Conservation (phyloP, 2,888 invertebrate species). For the Thysanoteuthis rhombus region DNA sequence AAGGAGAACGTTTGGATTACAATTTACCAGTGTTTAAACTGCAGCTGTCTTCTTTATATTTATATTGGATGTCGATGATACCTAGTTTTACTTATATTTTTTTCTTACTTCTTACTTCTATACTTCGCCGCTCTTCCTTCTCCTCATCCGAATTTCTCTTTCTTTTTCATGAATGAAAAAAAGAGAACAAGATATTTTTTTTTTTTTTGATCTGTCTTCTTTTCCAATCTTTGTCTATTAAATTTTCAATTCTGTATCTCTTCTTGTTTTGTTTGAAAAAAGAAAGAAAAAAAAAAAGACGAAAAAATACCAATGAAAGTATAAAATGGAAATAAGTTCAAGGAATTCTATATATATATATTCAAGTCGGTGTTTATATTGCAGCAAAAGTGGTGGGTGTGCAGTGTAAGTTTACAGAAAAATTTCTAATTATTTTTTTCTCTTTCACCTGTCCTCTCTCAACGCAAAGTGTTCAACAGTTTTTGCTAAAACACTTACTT, state of each 20-base stretch:
- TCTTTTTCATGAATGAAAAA: background rate
- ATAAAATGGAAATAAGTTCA: background rate
- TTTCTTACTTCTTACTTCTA: background rate
- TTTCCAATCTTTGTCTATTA: background rate
- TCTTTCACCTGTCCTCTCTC: background rate
- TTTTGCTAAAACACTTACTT: too few species aligned
- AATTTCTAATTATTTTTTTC: background rate
- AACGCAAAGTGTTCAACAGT: too few species aligned
- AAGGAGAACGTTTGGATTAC: background rate
- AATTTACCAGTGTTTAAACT: background rate
- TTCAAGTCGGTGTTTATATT: background rate
- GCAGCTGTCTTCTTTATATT: slow-evolving; percentile 1
- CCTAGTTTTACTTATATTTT: background rate
- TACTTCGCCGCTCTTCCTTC: background rate
- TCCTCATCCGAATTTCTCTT: background rate
- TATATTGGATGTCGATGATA: background rate
- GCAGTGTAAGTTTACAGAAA: background rate
- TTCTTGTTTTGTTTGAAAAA: background rate
- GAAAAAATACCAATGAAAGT: background rate
- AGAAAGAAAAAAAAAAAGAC: background rate
- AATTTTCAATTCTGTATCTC: background rate
- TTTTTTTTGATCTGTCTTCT: background rate
- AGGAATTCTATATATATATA: background rate
- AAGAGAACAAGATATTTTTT: background rate
- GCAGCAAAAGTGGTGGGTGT: background rate